Base-by-base conservation (phyloP, 2,797 vertebrate species). In the Liasis olivaceus region DNA sequence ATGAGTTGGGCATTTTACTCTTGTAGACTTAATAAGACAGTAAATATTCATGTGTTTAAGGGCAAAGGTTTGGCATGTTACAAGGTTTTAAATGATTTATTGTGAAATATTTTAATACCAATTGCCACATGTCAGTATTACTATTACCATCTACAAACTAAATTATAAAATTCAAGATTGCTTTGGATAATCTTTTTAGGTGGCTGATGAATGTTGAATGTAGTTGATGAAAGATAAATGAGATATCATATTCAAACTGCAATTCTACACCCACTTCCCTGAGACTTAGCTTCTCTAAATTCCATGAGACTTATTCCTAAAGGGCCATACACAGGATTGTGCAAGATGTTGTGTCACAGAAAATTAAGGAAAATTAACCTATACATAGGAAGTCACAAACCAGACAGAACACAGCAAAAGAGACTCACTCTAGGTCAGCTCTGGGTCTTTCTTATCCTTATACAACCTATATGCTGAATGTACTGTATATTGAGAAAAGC, bases 41-140 rank as follows among this genome's bases (percentile, higher is more conserved):
- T 90, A 89, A 93, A 91, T 62, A 59, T 90, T 92, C 90, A 59
- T 54, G 66, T 15, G 77, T 0, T 42, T 26, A 72, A 89, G 72
- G 88, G 95, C 72, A 36, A 90, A 77, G 22, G 13, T 11, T 85
- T 28, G 92, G 72, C 92, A 91, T 54, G 51, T 66, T 77, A 36
- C 22, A 28, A 89, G 1, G 22, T 42, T 89, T 85, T 84, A 62
- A 42, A 88, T 87, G 58, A 91, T 91, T 92, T 81, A 92, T 59
- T 85, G 31, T 64, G 60, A 54, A 88, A 89, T 84, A 92, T 88
- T 92, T 63, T 81, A 84, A 81, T 88, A 84, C 9, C 20, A 60
- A 36, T 26, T 31, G 47, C 51, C 5, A 42, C 15, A 22, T 62
- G 58, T 56, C 81, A 56, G n/a, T n/a, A 86, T 64, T 59, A 26